These are phyloP conservation scores for Drosophila subpulchrella DNA, from an alignment of 1,140 invertebrate genomes.

Conservation along the genomic window DNA sequence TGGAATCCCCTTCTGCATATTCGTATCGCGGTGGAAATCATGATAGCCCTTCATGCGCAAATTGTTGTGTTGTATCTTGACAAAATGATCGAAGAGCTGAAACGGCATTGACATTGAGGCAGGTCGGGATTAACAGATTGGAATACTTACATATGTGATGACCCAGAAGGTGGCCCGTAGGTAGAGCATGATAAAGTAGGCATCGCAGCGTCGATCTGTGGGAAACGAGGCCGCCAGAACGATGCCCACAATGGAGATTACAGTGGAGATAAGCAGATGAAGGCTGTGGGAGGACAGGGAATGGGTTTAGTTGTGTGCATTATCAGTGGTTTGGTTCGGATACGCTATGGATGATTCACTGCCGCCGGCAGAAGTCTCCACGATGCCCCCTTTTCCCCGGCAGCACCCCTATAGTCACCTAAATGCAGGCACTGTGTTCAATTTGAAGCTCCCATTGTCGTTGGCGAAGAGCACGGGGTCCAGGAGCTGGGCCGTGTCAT, in stretches of 20 bases:
- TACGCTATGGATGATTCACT: slow-evolving; percentile 54
- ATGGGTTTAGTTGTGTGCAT: slow-evolving; percentile 35
- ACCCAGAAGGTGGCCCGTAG: slow-evolving; percentile 88
- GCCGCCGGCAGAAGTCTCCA: slow-evolving; percentile 7
- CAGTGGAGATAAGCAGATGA: slow-evolving; percentile 85
- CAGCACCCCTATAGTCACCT: slow-evolving; percentile 54
- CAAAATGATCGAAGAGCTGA: slow-evolving; percentile 86
- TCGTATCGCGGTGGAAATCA: slow-evolving; percentile 88
- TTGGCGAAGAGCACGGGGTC: slow-evolving; percentile 66
- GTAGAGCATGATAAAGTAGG: slow-evolving; percentile 89
- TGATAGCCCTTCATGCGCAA: slow-evolving; percentile 88
- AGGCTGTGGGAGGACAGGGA: slow-evolving; percentile 59
- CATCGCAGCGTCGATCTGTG: slow-evolving; percentile 86
- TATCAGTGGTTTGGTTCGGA: slow-evolving; percentile 2
- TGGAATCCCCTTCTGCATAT: slow-evolving; percentile 86
- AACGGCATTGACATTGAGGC: slow-evolving; percentile 25
- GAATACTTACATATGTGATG: slow-evolving; percentile 86
- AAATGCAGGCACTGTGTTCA: slow-evolving; percentile 82
- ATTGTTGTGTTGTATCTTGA: slow-evolving; percentile 86
- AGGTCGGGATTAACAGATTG: slow-evolving; percentile 24
- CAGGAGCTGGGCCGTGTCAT: slow-evolving; percentile 57
- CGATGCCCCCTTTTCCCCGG: not conserved
- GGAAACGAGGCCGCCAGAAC: slow-evolving; percentile 86
- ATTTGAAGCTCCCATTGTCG: slow-evolving; percentile 63
- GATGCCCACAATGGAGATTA: slow-evolving; percentile 87